Conservation (phyloP, 2,113 vertebrate species). For the Pituophis catenifer region DNA sequence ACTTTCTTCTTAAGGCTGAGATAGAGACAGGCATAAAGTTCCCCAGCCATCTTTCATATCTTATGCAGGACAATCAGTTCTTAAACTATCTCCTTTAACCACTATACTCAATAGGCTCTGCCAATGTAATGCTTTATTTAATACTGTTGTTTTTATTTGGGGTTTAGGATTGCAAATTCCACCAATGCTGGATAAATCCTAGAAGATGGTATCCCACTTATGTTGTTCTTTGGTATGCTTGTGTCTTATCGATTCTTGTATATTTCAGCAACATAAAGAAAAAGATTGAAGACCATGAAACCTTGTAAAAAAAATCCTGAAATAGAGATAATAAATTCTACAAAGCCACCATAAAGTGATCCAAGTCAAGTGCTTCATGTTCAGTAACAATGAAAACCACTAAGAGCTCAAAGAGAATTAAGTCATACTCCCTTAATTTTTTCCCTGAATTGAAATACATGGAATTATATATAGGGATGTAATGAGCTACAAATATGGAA, state of each 20-base stretch:
- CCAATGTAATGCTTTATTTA: background rate
- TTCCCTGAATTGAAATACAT: background rate
- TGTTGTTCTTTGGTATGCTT: background rate
- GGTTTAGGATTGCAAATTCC: background rate
- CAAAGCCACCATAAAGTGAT: background rate
- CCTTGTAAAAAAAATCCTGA: background rate
- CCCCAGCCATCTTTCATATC: background rate
- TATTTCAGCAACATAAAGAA: background rate
- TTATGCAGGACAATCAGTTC: background rate
- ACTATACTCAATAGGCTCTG: background rate
- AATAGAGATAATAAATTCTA: background rate
- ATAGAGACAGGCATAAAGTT: background rate
- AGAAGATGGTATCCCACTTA: background rate
- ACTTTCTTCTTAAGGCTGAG: background rate
- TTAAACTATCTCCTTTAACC: background rate
- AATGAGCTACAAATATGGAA: background rate
- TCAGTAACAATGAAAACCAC: background rate
- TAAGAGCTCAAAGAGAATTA: background rate
- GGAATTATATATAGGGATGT: background rate
- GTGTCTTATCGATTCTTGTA: background rate
- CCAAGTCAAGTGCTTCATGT: background rate
- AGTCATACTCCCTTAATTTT: background rate
- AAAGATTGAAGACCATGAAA: background rate
- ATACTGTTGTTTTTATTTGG: background rate
- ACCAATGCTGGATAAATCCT: background rate